A percentile compares a stretch with the other conserved stretches of the same genome.
Conservation (phyloP, 2,113 vertebrate species). For the Anoura caudifer region DNA sequence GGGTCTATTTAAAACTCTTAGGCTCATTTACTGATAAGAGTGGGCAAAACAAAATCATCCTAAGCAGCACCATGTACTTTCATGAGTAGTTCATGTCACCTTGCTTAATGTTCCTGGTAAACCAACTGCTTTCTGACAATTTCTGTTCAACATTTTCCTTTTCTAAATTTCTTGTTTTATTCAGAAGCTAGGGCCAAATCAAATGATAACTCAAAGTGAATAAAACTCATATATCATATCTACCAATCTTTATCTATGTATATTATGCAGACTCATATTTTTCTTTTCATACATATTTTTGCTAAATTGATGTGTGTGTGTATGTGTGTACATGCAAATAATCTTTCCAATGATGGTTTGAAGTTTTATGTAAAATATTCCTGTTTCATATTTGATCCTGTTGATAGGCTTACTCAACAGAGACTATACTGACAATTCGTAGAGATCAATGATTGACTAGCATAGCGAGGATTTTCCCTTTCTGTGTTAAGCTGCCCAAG, state of each 20-base stretch:
- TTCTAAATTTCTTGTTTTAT: constrained; percentile 9
- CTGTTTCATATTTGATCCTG: background rate
- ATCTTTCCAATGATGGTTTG: background rate
- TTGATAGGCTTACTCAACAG: background rate
- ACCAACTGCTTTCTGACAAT: background rate
- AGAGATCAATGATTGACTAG: background rate
- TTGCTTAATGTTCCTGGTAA: background rate
- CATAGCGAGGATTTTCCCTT: background rate
- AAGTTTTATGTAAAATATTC: background rate
- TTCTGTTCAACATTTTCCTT: background rate
- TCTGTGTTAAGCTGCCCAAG: background rate
- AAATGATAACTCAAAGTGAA: background rate
- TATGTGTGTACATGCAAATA: background rate
- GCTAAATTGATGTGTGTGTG: background rate
- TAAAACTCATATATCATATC: background rate
- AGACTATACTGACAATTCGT: background rate
- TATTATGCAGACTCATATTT: background rate
- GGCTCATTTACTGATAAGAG: background rate
- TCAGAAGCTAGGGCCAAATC: background rate
- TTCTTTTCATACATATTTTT: background rate
- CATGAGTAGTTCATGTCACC: background rate
- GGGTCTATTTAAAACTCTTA: background rate
- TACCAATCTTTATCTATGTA: background rate
- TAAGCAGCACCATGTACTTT: background rate
- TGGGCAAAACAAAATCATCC: background rate